These are phyloP conservation scores for Schizaphis graminum DNA, from an alignment of 2,888 invertebrate species.

Conservation along the genomic window DNA sequence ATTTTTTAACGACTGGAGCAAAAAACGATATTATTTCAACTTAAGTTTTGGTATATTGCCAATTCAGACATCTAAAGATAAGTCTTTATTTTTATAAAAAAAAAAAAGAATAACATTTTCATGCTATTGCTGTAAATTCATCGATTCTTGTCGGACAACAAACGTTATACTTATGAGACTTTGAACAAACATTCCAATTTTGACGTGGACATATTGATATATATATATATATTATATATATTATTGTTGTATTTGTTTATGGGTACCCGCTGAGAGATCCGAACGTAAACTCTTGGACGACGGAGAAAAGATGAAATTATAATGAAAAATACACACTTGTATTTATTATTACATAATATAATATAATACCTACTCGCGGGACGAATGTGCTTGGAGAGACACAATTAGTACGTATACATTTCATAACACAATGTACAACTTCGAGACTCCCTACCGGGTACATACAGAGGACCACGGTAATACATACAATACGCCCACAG, in stretches of 20 bases:
- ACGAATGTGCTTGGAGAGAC: background rate
- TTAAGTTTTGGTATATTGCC: conserved; percentile 17
- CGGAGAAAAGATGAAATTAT: background rate
- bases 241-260: background rate
- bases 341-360: conserved; percentile 11
- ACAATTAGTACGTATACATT: background rate
- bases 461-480: background rate
- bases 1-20: background rate
- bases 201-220: background rate
- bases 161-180: background rate
- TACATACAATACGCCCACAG: background rate
- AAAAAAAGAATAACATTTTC: background rate
- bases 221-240: background rate
- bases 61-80: conserved; percentile 1
- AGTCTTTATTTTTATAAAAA: background rate
- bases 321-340: conserved; percentile 20
- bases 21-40: background rate
- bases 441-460: background rate
- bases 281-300: conserved; percentile 6
- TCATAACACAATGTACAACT: background rate
- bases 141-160: background rate
- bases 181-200: background rate
- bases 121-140: background rate
- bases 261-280: background rate
- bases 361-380: background rate